Conservation (phyloP, 2,113 vertebrate species). For the Agapornis roseicollis region DNA sequence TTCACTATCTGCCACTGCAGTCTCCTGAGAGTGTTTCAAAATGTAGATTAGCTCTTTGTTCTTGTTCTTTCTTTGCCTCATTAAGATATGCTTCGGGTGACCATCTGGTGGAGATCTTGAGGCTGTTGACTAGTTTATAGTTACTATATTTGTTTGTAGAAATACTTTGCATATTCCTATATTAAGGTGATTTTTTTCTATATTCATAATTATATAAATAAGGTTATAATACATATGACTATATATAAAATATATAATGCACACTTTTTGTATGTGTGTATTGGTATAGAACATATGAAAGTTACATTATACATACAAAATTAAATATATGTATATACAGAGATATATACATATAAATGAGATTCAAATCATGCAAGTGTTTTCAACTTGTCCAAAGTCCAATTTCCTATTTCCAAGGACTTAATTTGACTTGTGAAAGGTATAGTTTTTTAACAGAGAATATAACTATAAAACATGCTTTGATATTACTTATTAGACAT, state of each 20-base stretch:
- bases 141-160: background rate
- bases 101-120: slow-evolving; percentile 72
- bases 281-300: background rate
- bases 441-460: background rate
- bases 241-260: background rate
- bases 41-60: slow-evolving; percentile 40
- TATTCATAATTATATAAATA: background rate
- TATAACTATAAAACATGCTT: background rate
- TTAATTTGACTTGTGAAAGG: background rate
- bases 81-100: slow-evolving; percentile 40
- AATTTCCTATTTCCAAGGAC: background rate
- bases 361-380: background rate
- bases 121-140: slow-evolving; percentile 15
- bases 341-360: background rate
- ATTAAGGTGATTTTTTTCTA: background rate
- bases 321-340: background rate
- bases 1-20: slow-evolving; percentile 11
- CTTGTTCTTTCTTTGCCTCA: slow-evolving; percentile 28
- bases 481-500: background rate
- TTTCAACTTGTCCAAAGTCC: background rate
- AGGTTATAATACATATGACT: background rate
- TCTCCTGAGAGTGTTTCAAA: slow-evolving; percentile 74
- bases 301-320: background rate
- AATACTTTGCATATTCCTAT: background rate
- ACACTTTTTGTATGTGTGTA: background rate